A percentile compares a stretch with the other conserved stretches of the same genome.
phyloP scores from a whole-genome alignment of 2,888 invertebrate genomes.

The Zeuzera pyrina region DNA sequence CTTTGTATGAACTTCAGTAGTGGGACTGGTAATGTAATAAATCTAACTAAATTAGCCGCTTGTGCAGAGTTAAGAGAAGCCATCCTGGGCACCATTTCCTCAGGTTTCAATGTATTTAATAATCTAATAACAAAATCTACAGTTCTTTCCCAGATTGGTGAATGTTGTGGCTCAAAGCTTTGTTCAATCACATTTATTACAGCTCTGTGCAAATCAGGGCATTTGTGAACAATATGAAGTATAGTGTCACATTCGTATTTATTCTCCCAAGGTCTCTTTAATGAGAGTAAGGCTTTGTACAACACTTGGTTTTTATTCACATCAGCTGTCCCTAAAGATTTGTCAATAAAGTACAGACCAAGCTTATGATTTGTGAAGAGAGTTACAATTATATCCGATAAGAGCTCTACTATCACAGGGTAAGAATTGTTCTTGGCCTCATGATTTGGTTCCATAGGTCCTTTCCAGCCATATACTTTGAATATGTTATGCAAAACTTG shows the following conservation, averaged over 20 bases:
- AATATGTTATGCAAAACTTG: conserved; percentile 78
- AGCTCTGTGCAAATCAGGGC: conserved; percentile 81
- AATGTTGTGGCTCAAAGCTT: conserved; percentile 74
- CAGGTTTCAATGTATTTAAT: conserved; percentile 56
- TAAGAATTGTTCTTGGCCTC: conserved; percentile 41
- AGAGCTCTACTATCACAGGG: conserved; percentile 64
- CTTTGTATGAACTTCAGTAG: conserved; percentile 57
- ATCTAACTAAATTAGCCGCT: conserved; percentile 63
- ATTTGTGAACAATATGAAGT: conserved; percentile 75
- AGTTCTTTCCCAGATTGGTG: conserved; percentile 68
- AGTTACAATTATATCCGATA: conserved; percentile 80
- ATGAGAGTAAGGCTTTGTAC: conserved; percentile 74
- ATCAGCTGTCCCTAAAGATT: conserved; percentile 74
- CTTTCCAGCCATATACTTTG: conserved; percentile 83
- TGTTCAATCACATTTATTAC: conserved; percentile 73
- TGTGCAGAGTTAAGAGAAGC: conserved; percentile 60
- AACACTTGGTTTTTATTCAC: conserved; percentile 74
- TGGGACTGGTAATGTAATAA: conserved; percentile 60
- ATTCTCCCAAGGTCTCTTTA: conserved; percentile 81
- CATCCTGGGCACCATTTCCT: conserved; percentile 59
- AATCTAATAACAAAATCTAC: conserved; percentile 57
- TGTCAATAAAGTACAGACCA: conserved; percentile 85
- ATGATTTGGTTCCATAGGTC: conserved; percentile 66
- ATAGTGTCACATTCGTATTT: conserved; percentile 76
- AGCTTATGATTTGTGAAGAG: conserved; percentile 83